Base-by-base conservation (phyloP, 2,888 invertebrate species). In the Ypsolopha sequella region DNA sequence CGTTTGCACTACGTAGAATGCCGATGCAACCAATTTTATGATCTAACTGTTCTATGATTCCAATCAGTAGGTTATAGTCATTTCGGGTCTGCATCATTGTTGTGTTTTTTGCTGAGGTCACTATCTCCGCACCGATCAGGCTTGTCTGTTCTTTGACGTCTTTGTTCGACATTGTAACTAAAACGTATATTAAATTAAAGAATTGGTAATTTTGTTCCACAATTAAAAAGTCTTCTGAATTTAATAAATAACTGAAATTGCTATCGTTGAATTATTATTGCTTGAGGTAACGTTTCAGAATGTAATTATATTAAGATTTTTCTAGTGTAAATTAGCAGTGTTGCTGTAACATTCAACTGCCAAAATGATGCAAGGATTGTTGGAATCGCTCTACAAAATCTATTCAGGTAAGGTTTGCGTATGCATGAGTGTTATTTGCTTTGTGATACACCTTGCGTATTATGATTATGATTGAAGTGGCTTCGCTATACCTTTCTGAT, bases 281-380 rank as follows among this genome's bases (percentile, higher is more conserved):
- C 24, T 24, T 24, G 24, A 24, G 24, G 24, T 24, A 24, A 24
- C 4, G 4, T 24, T 24, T 24, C 4, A 24, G 24, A 24, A 24
- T 24, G 24, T 4, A 24, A 24, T 3, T 24, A 24, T 24, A 24
- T 24, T 24, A 24, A 24, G 24, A 44, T 44, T 44, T 4, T 44
- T 44, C 8, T n/a, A 7, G 33, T 10, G 34, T 6, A 44, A 35
- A 24, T 24, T 24, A 24, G 24, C 4, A 24, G 24, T 24, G 24
- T 24, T 4, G 24, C 24, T 24, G 24, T 24, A 24, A 24, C 4
- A 24, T 46, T 46, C 9, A 41, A 48, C 34, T 9, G 36, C n/a
- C 71, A 86, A 78, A 62, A 86, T 85, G 85, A 85, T 86, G 85
- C 85, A 86, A 70, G 86, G 85, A 66, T 70, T 86, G 59, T 63